Percentiles rank a stretch among this genome's conserved stretches.
Evolutionary conservation across 2,888 invertebrate genomes (phyloP).

Genomic region (Drosophila kambysellisi): DNA sequence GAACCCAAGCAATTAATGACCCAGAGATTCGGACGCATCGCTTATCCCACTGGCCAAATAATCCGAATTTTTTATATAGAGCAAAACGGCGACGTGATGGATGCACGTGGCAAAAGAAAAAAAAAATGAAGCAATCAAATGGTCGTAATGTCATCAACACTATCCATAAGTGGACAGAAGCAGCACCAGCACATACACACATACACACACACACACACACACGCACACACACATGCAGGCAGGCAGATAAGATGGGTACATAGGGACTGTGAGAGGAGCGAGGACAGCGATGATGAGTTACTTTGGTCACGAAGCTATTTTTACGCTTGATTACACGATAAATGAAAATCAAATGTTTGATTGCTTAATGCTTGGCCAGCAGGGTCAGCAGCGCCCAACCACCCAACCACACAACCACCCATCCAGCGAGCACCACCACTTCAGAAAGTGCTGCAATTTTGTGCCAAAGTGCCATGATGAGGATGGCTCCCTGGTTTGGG

Average conservation of each 20-base stretch:
- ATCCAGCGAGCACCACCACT: constrained; percentile 24
- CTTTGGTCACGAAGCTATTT: constrained; percentile 81
- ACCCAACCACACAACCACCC: constrained; percentile 25
- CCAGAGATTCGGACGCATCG: constrained; percentile 39
- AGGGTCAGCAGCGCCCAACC: constrained; percentile 33
- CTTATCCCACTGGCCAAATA: constrained; percentile 32
- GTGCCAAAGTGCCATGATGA: constrained; percentile 53
- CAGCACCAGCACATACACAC: background rate
- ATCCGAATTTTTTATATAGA: constrained; percentile 27
- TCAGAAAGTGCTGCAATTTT: constrained; percentile 72
- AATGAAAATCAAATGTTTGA: constrained; percentile 81
- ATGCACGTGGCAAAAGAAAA: constrained; percentile 57
- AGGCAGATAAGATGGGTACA: background rate
- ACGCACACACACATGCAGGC: constrained; percentile 22
- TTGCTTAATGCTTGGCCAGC: constrained; percentile 71
- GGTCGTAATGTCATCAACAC: constrained; percentile 77
- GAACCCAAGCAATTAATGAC: constrained; percentile 47
- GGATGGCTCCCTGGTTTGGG: constrained; percentile 23
- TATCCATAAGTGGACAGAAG: constrained; percentile 58
- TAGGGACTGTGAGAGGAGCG: constrained; percentile 32
- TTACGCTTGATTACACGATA: constrained; percentile 81
- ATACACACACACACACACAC: constrained; percentile 18
- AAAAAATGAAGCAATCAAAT: constrained; percentile 71
- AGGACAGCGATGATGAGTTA: constrained; percentile 71
- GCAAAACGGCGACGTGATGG: constrained; percentile 46